Evolutionary conservation across 2,888 invertebrate species (phyloP).

Genomic region (Apotomis turbidana): DNA sequence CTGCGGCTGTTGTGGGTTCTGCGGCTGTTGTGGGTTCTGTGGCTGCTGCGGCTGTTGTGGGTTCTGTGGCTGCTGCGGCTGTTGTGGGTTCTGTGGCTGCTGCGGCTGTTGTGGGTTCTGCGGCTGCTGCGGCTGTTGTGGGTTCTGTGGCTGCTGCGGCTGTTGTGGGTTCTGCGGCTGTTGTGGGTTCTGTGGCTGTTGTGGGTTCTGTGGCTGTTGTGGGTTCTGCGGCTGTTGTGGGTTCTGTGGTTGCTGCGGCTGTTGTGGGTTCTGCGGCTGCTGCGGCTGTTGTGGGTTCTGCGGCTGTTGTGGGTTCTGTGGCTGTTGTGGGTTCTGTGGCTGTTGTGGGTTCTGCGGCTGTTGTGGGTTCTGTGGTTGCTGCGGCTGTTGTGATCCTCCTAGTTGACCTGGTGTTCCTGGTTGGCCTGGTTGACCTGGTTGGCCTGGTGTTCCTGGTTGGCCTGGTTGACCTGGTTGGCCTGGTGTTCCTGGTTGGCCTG

Average conservation of each 20-base stretch:
- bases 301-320: too few species aligned
- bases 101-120: not conserved
- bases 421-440: not conserved
- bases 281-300: too few species aligned
- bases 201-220: not conserved
- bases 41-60: not conserved
- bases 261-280: too few species aligned
- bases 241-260: too few species aligned
- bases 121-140: not conserved
- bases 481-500: not conserved
- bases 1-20: not conserved
- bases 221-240: not conserved
- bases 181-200: too few species aligned
- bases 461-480: not conserved
- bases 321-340: too few species aligned
- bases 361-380: not conserved
- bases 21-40: not conserved
- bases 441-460: not conserved
- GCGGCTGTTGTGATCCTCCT: not conserved
- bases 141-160: not conserved
- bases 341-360: not conserved
- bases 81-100: not conserved
- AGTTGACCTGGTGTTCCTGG: not conserved
- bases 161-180: too few species aligned
- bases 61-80: not conserved